Base-by-base conservation (phyloP, 2,113 vertebrate genomes). In the Dermatemys mawii region DNA sequence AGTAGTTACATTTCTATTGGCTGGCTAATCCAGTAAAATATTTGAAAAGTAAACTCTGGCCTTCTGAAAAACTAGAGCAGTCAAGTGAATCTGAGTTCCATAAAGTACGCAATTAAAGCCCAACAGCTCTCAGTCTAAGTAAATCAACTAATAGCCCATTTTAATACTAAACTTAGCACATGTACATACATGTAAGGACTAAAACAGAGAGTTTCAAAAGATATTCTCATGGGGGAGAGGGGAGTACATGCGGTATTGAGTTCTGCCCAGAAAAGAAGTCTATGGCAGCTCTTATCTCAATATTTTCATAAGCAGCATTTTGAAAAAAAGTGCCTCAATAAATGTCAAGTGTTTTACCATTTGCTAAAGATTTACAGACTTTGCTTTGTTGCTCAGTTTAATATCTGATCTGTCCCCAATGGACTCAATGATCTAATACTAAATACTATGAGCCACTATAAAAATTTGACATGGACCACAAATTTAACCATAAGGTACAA, bases 171-270 rank as follows among this genome's bases (percentile, higher is more conserved):
- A 81, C 41, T 46, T 1, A 81, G 87, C 83, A 51, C 96, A 95
- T 97, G 97, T 95, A 95, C 81, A 53, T 95, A 97, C 97, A 97
- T 73, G 96, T 96, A 97, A 93, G 83, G 55, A 91, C 90, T 93
- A 83, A 97, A 88, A 94, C 10, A 26, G 84, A 22, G 86, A 94
- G 83, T 92, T 95, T 97, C 96, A 97, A 97, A 97, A 95, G 91
- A 85, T 44, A 90, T 0, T 1, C 38, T 84, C 86, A 48, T 73
- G 44, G 93, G 78, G 46, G 76, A 54, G 93, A 94, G 96, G 94
- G 94, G 93, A 90, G 92, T 90, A 49, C 21, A 24, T 78, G 86
- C 95, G 91, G 84, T 87, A 91, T n/a, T 90, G 78, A 90, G 44
- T 0, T 3, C 83, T 96, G 93, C 95, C 94, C 96, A 96, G 94